Percentiles rank a stretch among this genome's conserved stretches.
phyloP scores from a whole-genome alignment of 2,888 invertebrate genomes.

The Elmis aenea region DNA sequence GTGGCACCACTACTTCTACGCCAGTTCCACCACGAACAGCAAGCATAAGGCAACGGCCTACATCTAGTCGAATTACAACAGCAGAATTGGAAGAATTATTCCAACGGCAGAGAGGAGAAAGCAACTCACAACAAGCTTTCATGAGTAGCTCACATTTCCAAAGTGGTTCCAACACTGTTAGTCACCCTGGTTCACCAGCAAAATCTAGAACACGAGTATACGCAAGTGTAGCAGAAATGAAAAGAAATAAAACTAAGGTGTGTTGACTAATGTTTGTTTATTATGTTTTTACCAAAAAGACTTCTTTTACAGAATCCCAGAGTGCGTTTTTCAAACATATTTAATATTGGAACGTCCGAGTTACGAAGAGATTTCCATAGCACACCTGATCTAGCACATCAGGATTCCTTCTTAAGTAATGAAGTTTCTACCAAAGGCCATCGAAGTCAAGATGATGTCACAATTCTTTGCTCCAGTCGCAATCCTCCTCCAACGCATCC shows the following conservation, averaged over 20 bases:
- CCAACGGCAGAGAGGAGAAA: constrained; percentile 71
- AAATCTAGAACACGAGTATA: constrained; percentile 65
- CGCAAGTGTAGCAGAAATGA: constrained; percentile 94
- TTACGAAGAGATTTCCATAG: constrained; percentile 82
- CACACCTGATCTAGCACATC: constrained; percentile 74
- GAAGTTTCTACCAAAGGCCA: constrained; percentile 48
- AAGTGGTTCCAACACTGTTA: constrained; percentile 55
- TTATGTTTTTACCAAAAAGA: background rate
- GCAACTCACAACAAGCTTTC: constrained; percentile 44
- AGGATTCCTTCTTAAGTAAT: constrained; percentile 32
- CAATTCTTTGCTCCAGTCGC: constrained; percentile 35
- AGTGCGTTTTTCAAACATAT: constrained; percentile 49
- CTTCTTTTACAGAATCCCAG: constrained; percentile 49
- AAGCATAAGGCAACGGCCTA: constrained; percentile 84
- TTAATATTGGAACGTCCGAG: constrained; percentile 47
- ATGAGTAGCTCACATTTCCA: constrained; percentile 77
- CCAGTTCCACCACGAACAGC: constrained; percentile 79
- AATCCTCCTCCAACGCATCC: constrained; percentile 71
- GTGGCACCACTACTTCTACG: constrained; percentile 50
- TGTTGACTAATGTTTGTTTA: constrained; percentile 2
- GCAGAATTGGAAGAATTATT: constrained; percentile 90
- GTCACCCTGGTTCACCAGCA: constrained; percentile 60
- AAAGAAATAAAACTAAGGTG: constrained; percentile 69
- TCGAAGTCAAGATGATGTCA: constrained; percentile 68
- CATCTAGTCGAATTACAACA: constrained; percentile 82